Percentiles rank a stretch among this genome's conserved stretches.
These are phyloP conservation scores for Teleogryllus occipitalis DNA, from an alignment of 1,140 invertebrate species.

Conservation along the genomic window DNA sequence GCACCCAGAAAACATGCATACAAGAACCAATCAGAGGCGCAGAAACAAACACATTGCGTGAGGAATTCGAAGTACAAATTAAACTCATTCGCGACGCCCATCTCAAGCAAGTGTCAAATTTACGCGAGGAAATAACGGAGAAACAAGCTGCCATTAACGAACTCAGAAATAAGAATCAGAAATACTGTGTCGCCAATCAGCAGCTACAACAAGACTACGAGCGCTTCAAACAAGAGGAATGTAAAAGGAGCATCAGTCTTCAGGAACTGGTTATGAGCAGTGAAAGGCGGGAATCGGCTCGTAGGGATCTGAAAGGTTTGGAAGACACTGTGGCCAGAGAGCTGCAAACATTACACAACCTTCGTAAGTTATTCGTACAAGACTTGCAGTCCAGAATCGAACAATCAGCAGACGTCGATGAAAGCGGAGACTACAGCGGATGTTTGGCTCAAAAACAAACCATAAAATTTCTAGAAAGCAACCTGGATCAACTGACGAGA, in stretches of 20 bases:
- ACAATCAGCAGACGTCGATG: slow-evolving; percentile 70
- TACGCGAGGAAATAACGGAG: slow-evolving; percentile 86
- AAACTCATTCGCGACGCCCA: slow-evolving; percentile 89
- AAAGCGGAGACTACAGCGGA: slow-evolving; percentile 86
- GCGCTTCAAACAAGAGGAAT: slow-evolving; percentile 87
- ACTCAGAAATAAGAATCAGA: slow-evolving; percentile 86
- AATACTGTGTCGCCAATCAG: slow-evolving; percentile 83
- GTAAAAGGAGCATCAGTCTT: slow-evolving; percentile 88
- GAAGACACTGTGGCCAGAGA: slow-evolving; percentile 97
- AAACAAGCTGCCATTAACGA: slow-evolving; percentile 86
- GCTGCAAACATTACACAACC: slow-evolving; percentile 93
- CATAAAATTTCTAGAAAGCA: slow-evolving; percentile 98
- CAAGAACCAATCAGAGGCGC: slow-evolving; percentile 61
- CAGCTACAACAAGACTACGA: slow-evolving; percentile 93
- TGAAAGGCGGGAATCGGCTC: slow-evolving; percentile 88
- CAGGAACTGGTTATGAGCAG: slow-evolving; percentile 86
- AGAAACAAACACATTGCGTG: slow-evolving; percentile 70
- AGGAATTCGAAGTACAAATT: slow-evolving; percentile 85
- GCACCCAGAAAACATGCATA: slow-evolving; percentile 48
- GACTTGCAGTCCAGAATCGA: slow-evolving; percentile 75
- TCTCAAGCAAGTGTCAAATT: slow-evolving; percentile 68
- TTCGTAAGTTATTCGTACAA: slow-evolving; percentile 95
- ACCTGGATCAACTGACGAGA: slow-evolving; percentile 97
- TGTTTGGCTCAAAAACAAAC: slow-evolving; percentile 97
- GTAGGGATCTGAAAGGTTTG: slow-evolving; percentile 93